Evolutionary conservation across 2,888 invertebrate genomes (phyloP), one percentile per base, ranked within the genome.

Genomic region (Clivina fossor): DNA sequence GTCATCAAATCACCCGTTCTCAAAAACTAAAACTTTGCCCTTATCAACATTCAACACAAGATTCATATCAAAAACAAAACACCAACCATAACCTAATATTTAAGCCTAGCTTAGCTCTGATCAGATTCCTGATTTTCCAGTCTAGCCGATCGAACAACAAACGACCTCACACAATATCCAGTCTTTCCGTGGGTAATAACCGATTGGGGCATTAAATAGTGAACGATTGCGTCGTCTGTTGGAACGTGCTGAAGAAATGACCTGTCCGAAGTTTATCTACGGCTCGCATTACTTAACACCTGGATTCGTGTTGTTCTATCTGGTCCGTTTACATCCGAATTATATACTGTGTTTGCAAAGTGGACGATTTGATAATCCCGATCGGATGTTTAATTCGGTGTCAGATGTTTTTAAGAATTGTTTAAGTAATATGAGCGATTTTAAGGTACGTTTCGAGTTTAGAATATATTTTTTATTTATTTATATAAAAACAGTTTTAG

Each of bases 271-370:
- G 71, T 93, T 92, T 76, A 77, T 93, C 55, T 93, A 91, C 69
- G 93, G 93, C 28, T 91, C 92, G 5, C 93, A 93, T 74, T 93
- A 93, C 74, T 93, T 92, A 7, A 90, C 92, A 0, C 93, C 93
- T 2, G 93, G 92, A 2, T 88, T 93, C 69, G 90, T 93, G 13
- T 76, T 93, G 58, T 93, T 90, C 78, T 93, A 92, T 76, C 79
- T 93, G 64, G 90, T 91, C 18, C 78, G 93, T 62, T 85, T 88
- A 69, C 90, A 87, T 72, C 93, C 93, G 0, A 86, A 91, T 67
- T 90, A 89, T 64, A 90, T 92, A 83, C 72, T 93, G 43, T 93
- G 93, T 71, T 78, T 93, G 57, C 93, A 93, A 76, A 91, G 91
- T 72, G 93, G 93, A 49, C 79, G 90, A 66, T 93, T 93, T 72